A percentile compares a stretch with the other conserved stretches of the same genome.
These are phyloP conservation scores for Zosterops hypoxanthus DNA, from an alignment of 2,113 vertebrate species.

Conservation along the genomic window DNA sequence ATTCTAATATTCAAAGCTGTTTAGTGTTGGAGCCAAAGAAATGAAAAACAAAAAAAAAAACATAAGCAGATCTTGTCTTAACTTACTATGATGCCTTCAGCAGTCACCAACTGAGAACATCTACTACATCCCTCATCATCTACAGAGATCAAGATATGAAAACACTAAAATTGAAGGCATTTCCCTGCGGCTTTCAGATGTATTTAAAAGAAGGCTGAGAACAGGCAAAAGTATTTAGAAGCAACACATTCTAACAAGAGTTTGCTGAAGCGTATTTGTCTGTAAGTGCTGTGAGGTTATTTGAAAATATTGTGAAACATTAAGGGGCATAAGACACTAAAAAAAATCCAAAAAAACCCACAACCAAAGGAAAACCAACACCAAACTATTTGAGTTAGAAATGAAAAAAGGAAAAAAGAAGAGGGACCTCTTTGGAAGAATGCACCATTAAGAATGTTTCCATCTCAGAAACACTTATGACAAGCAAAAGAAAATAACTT, in stretches of 20 bases:
- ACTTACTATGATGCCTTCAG: neutral
- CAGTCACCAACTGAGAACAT: neutral
- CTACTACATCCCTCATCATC: neutral
- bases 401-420: neutral
- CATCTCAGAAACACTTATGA: neutral
- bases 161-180: neutral
- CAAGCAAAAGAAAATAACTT: neutral
- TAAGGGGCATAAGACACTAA: neutral
- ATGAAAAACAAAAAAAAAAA: neutral
- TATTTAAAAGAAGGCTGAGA: neutral
- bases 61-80: neutral
- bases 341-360: neutral
- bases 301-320: neutral
- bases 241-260: slow-evolving; percentile 21
- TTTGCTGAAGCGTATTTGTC: neutral
- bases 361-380: neutral
- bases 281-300: neutral
- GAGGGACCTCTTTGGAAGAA: neutral
- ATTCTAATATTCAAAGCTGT: neutral
- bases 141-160: neutral
- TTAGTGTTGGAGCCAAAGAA: neutral
- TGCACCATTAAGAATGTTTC: neutral
- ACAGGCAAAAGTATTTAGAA: neutral
- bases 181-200: neutral
- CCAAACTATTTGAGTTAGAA: neutral